Percentiles rank a stretch among this genome's conserved stretches.
These are phyloP conservation scores for Carettochelys insculpta DNA, from an alignment of 2,113 vertebrate genomes.

Conservation along the genomic window DNA sequence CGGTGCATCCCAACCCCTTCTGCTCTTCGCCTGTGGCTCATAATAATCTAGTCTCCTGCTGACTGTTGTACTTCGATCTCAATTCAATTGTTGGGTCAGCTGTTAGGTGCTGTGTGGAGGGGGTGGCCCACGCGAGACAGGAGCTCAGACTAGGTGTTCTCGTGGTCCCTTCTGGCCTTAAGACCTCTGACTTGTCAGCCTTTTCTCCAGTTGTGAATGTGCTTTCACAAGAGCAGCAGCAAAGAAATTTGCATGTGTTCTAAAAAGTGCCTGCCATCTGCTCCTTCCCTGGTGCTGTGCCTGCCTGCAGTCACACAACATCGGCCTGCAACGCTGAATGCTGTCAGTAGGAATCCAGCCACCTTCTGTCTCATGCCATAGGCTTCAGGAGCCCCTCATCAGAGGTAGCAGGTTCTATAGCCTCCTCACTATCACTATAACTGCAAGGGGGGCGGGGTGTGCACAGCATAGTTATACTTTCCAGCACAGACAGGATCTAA, in stretches of 20 bases:
- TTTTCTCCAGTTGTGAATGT: not conserved
- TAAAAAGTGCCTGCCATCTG: not conserved
- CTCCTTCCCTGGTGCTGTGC: not conserved
- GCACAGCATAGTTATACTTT: not conserved
- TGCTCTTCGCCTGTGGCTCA: not conserved
- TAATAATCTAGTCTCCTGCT: not conserved
- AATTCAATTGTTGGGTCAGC: not conserved
- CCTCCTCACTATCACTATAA: not conserved
- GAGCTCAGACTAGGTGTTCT: not conserved
- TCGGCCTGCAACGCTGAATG: not conserved
- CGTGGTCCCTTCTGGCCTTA: not conserved
- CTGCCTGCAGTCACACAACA: not conserved
- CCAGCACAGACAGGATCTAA: not conserved
- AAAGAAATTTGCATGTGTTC: not conserved
- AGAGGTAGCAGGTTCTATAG: not conserved
- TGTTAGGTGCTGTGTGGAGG: not conserved
- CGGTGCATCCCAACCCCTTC: not conserved
- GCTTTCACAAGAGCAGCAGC: not conserved
- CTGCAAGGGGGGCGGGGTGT: no score
- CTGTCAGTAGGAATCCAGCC: not conserved
- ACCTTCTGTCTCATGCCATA: not conserved
- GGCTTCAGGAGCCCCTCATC: not conserved
- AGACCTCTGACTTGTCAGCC: not conserved
- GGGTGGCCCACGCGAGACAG: not conserved
- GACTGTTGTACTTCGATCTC: not conserved